Conservation (phyloP, 1,140 invertebrate species). For the Cherax quadricarinatus region DNA sequence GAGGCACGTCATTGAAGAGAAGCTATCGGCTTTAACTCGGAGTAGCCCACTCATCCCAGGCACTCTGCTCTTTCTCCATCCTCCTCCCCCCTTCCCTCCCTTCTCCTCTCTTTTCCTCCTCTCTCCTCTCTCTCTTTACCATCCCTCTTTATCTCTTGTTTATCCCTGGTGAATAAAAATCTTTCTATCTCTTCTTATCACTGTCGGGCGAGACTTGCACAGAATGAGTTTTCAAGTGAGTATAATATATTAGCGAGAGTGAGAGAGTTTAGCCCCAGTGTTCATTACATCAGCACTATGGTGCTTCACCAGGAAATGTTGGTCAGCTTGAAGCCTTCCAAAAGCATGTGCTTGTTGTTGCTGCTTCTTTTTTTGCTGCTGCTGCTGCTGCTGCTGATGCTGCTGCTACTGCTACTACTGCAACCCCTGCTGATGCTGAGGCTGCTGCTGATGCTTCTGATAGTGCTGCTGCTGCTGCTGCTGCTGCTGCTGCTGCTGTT, state of each 20-base stretch:
- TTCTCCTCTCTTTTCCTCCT: not conserved
- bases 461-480: no score
- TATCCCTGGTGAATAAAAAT: not conserved
- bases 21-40: conserved; percentile 2
- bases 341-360: not conserved
- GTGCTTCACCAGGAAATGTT: not conserved
- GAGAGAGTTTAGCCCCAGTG: not conserved
- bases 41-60: conserved; percentile 10
- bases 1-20: conserved; percentile 5
- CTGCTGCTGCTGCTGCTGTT: no score
- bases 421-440: no score
- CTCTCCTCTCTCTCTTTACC: not conserved
- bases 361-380: not conserved
- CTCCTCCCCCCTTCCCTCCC: not conserved
- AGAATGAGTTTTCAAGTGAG: not conserved
- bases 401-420: no score
- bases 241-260: not conserved
- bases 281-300: not conserved
- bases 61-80: not conserved
- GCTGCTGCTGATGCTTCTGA: no score
- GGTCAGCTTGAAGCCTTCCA: not conserved
- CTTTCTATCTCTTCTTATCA: not conserved
- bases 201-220: not conserved
- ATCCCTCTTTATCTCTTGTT: not conserved
- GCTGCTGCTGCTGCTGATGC: not conserved